Evolutionary conservation across 2,797 vertebrate species (phyloP).

Genomic region (Heliangelus exortis): DNA sequence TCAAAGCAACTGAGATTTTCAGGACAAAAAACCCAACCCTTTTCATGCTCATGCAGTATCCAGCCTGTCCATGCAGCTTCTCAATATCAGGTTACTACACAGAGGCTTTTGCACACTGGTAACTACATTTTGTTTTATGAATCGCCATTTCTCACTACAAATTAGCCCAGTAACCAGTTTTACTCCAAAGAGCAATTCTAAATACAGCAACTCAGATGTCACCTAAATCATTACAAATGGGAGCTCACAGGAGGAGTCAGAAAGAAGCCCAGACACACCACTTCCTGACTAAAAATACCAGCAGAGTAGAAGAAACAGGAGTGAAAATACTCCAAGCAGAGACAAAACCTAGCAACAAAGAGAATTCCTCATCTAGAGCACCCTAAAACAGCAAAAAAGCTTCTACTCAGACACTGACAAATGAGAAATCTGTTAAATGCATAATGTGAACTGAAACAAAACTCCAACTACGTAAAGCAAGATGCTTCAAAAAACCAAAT

Average conservation of each 20-base stretch:
- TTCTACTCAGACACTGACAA: background rate
- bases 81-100: background rate
- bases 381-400: background rate
- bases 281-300: background rate
- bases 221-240: background rate
- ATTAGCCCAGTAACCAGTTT: background rate
- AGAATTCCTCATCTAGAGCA: background rate
- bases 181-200: background rate
- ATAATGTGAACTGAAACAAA: background rate
- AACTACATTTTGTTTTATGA: accelerated
- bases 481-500: background rate
- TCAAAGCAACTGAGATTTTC: background rate
- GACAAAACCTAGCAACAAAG: background rate
- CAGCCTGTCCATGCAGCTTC: background rate
- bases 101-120: background rate
- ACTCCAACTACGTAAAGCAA: background rate
- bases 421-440: background rate
- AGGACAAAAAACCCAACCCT: background rate
- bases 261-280: background rate
- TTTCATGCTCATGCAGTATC: background rate
- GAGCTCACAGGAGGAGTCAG: background rate
- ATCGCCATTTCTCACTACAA: background rate
- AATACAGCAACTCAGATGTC: background rate
- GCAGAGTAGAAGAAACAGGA: background rate
- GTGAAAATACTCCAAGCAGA: background rate